A percentile compares a stretch with the other conserved stretches of the same genome.
phyloP scores from a whole-genome alignment of 2,797 vertebrate genomes.

The Hylomyscus alleni region DNA sequence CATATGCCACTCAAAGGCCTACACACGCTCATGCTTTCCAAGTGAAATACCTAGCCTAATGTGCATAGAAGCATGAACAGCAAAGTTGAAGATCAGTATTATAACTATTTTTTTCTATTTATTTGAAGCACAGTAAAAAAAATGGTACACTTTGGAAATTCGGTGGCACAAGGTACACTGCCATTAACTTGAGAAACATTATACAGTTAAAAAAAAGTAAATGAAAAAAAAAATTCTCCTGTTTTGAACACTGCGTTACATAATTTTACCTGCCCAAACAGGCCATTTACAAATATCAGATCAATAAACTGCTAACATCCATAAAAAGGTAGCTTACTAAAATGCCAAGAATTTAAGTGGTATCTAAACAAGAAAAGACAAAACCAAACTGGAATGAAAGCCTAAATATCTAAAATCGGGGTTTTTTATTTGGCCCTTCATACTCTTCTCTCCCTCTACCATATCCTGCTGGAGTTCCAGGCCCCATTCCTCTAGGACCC shows the following conservation, averaged over 20 bases:
- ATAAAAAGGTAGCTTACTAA: constrained; percentile 95
- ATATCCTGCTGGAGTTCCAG: constrained; percentile 93
- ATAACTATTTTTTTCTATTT: constrained; percentile 93
- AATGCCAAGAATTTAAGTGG: constrained; percentile 95
- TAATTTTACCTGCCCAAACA: constrained; percentile 91
- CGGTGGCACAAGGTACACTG: constrained; percentile 97
- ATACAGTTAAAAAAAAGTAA: constrained; percentile 88
- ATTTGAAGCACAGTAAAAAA: constrained; percentile 95
- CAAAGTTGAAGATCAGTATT: constrained; percentile 87
- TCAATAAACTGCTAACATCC: constrained; percentile 93
- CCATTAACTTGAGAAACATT: constrained; percentile 94
- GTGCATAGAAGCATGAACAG: constrained; percentile 86
- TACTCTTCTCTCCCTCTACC: constrained; percentile 99
- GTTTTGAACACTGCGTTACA: constrained; percentile 91
- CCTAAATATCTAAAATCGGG: constrained; percentile 96
- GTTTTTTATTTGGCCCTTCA: constrained; percentile 98
- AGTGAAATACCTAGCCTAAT: constrained; percentile 86
- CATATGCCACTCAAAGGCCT: constrained; percentile 78
- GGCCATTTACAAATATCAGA: constrained; percentile 93
- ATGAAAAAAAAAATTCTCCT: constrained; percentile 79
- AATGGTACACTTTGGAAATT: constrained; percentile 95
- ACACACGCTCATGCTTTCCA: constrained; percentile 76
- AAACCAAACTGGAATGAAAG: constrained; percentile 92
- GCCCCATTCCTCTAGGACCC: constrained; percentile 96
- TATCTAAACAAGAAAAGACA: constrained; percentile 93